Base-by-base conservation (phyloP, 2,888 invertebrate genomes). In the Flexamia atlantica region DNA sequence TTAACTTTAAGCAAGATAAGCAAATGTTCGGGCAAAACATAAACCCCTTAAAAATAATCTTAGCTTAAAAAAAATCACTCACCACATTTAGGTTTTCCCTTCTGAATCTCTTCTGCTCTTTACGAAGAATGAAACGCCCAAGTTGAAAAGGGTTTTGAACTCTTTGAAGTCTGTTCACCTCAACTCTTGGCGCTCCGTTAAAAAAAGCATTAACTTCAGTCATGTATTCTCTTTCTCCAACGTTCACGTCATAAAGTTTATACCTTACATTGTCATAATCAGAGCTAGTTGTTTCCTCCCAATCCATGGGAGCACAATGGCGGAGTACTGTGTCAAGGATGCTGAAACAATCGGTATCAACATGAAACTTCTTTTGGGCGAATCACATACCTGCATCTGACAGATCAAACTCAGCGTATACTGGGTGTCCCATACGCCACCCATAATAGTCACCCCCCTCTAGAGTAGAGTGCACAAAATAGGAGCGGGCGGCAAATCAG, bases 51-150 rank as follows among this genome's bases (percentile, higher is more conserved):
- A n/a, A n/a, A n/a, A n/a, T n/a, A n/a, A n/a, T n/a, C n/a, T n/a
- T n/a, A n/a, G n/a, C n/a, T n/a, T n/a, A n/a, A n/a, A n/a, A n/a
- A 23, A 57, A 12, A 20, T 57, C 7, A 57, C 64, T 28, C 30
- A 64, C 64, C 64, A 64, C 64, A 12, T 64, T 30, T 0, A 30
- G 10, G 28, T 28, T 30, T 25, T 64, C 28, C 30, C 28, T 30
- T 30, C 64, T 64, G 14, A 28, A 30, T 30, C 30, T 64, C n/a
- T 64, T 64, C 28, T 64, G 64, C 14, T 64, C 64, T 64, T 64
- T 28, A 30, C 64, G 64, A 3, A 64, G 25, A 64, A 25, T 12
- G 17, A 64, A 64, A 4, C 30, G 4, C 7, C 64, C 64, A 28
- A 64, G 17, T 30, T 64, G 64, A 14, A 9, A 64, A 1, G 64